These are phyloP conservation scores for Eugnorisma glareosa DNA, from an alignment of 2,888 invertebrate species.

Conservation along the genomic window DNA sequence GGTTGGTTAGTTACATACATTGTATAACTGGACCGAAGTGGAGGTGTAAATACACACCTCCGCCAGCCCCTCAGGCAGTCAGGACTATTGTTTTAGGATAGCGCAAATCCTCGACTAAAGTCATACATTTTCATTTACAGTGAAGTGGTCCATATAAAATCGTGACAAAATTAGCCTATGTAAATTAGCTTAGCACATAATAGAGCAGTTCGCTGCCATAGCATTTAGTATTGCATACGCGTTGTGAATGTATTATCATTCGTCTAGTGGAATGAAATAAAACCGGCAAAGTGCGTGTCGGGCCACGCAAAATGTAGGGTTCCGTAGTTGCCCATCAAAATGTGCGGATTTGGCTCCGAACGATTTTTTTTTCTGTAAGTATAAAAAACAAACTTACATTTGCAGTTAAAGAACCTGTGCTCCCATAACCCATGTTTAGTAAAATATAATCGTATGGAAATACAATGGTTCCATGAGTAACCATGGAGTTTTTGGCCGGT, in stretches of 20 bases:
- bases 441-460: too few relatives aligned
- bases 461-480: too few relatives aligned
- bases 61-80: background rate
- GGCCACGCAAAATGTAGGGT: too few relatives aligned
- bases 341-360: too few relatives aligned
- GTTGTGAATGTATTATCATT: background rate
- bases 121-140: slow-evolving; percentile 5
- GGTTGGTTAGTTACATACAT: background rate
- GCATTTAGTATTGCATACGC: background rate
- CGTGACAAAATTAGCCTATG: slow-evolving; percentile 1
- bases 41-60: background rate
- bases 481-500: too few relatives aligned
- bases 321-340: too few relatives aligned
- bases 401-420: too few relatives aligned
- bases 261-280: background rate
- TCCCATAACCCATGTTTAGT: too few relatives aligned
- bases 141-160: background rate
- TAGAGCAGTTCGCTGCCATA: background rate
- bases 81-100: slow-evolving; percentile 6
- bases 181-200: slow-evolving; percentile 13
- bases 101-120: background rate
- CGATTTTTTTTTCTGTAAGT: too few relatives aligned
- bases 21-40: background rate
- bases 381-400: too few relatives aligned
- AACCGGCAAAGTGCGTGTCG: too few relatives aligned